Evolutionary conservation across 1,140 invertebrate species (phyloP), one percentile per base, ranked within the genome.

Genomic region (Drosophila kikkawai): DNA sequence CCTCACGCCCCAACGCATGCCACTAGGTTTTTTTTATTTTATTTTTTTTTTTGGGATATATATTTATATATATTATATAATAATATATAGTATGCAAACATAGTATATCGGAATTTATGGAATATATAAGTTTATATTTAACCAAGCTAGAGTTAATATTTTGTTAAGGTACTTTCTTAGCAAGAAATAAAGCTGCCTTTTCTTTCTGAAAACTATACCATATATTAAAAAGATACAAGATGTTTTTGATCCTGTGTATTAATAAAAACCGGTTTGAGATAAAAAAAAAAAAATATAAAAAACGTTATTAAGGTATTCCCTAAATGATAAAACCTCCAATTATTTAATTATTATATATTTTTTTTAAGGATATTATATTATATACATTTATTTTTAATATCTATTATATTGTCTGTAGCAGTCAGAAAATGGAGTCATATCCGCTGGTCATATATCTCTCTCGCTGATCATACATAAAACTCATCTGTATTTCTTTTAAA

Each of bases 1-100:
- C 99, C 94, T 98, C 97, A 94, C 98, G 96, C 93, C 97, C 97
- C 95, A 99, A 96, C 93, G 97, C 97, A 95, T 99, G 99, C 99
- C 99, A 99, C 98, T 99, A 37, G 70, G 64, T 36, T 36, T 7
- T 45, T 45, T 11, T 17, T 22, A 22, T 22, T 8, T 4, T 7
- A 3, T 47, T 53, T 34, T 55, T 36, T 29, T 26, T 12, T 47
- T 63, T 79, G 70, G 55, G 50, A 78, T 65, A 67, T 66, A 55
- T 34, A 51, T 51, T 34, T 44, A 34, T 34, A 34, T 53, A 71
- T 67, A 77, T 63, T 82, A 58, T 80, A 56, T 71, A 75, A 59
- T 69, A 63, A 58, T 53, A 36, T 19, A 36, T 66, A 61, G 39
- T 79, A 63, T 61, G 44, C 76, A 78, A 66, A 17, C 51, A 19